A percentile compares a stretch with the other conserved stretches of the same genome.
Evolutionary conservation across 2,797 vertebrate species (phyloP).

Genomic region (Tapirus indicus): DNA sequence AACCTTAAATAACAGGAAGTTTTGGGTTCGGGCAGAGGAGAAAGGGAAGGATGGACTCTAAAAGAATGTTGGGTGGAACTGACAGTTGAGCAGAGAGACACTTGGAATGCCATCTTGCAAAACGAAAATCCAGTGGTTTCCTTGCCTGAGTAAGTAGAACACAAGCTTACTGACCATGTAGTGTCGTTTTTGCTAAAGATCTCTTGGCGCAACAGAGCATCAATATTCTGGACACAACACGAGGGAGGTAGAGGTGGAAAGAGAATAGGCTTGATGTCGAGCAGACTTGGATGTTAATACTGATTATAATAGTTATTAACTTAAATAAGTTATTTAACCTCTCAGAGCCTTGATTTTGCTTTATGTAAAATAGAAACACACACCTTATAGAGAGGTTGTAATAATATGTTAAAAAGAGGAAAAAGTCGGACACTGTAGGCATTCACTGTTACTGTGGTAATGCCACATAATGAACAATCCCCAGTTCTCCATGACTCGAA

Average conservation of each 20-base stretch:
- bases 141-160: neutral
- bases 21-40: neutral
- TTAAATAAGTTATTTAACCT: neutral
- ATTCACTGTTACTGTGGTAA: neutral
- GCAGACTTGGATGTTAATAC: neutral
- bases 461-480: neutral
- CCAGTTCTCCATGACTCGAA: neutral
- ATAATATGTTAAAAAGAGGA: neutral
- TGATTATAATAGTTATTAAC: neutral
- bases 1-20: neutral
- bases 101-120: neutral
- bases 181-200: neutral
- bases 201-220: neutral
- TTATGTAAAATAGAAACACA: neutral
- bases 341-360: neutral
- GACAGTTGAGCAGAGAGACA: neutral
- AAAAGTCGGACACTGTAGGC: too few relatives aligned
- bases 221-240: neutral
- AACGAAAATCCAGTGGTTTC: neutral
- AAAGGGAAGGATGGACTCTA: neutral
- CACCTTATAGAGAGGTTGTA: neutral
- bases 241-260: neutral
- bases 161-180: neutral
- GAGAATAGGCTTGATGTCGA: neutral
- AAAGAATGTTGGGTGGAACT: neutral